These are phyloP conservation scores for Cromileptes altivelis DNA, from an alignment of 2,113 vertebrate species.

Conservation along the genomic window DNA sequence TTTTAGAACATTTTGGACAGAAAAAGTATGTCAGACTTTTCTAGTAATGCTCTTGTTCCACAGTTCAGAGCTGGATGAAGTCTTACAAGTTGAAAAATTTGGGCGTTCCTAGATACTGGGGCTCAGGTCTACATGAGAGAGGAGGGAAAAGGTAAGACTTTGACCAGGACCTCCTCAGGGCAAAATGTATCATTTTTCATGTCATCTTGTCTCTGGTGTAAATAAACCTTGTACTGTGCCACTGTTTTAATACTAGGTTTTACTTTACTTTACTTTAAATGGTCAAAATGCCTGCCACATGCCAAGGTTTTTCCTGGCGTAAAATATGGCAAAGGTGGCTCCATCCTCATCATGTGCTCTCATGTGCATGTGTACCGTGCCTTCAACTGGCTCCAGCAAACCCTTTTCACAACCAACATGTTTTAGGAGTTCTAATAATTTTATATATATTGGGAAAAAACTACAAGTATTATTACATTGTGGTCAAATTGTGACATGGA, in stretches of 20 bases:
- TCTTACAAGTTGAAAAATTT: constrained; percentile 90
- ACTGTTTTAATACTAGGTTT: not conserved
- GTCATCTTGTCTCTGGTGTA: not conserved
- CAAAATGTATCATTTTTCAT: no score
- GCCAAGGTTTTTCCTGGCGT: no score
- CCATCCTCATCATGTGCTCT: no score
- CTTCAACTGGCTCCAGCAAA: no score
- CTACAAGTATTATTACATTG: no score
- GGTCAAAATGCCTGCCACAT: not conserved
- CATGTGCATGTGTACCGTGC: no score
- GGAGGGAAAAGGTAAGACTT: constrained; percentile 89
- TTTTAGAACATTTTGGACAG: not conserved
- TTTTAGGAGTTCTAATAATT: no score
- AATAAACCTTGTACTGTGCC: not conserved
- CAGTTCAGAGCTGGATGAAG: constrained; percentile 93
- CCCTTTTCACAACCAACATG: no score
- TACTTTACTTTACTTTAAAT: no score
- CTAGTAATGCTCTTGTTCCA: constrained; percentile 14
- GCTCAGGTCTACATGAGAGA: constrained; percentile 93
- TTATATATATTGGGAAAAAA: no score
- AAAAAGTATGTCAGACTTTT: not conserved
- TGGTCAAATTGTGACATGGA: no score
- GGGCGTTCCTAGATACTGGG: constrained; percentile 96
- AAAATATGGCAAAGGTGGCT: no score
- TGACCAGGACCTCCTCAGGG: not conserved